Conservation (phyloP, 2,113 vertebrate genomes). For the Labeo catla region DNA sequence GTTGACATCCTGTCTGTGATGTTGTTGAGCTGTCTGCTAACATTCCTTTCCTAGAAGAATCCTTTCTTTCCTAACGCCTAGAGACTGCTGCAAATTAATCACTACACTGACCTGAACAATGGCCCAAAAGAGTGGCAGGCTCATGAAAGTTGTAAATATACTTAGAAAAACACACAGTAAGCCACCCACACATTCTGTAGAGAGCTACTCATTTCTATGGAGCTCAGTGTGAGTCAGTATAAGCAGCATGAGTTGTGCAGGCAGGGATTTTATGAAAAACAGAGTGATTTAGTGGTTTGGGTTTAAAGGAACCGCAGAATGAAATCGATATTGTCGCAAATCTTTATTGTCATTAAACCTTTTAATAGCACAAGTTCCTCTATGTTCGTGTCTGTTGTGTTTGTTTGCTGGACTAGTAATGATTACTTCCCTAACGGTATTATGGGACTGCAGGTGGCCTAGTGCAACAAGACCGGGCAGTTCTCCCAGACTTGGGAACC, state of each 20-base stretch:
- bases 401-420: conserved; percentile 13
- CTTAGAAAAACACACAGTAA: conserved; percentile 12
- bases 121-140: conserved; percentile 32
- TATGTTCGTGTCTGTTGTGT: neutral
- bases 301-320: neutral
- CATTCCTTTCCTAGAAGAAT: conserved; percentile 25
- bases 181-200: conserved; percentile 36
- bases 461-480: conserved; percentile 34
- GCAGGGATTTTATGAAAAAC: conserved; percentile 1
- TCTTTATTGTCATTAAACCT: neutral
- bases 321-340: neutral
- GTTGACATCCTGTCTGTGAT: conserved; percentile 46
- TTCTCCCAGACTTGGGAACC: conserved; percentile 28
- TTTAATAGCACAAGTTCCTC: neutral
- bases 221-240: conserved; percentile 24
- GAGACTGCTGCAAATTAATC: conserved; percentile 30
- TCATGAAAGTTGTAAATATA: conserved; percentile 39
- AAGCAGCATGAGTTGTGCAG: neutral
- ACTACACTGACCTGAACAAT: conserved; percentile 26
- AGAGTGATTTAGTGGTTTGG: neutral
- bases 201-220: conserved; percentile 25
- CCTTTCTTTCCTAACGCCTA: conserved; percentile 41
- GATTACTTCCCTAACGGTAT: conserved; percentile 24
- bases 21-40: conserved; percentile 12
- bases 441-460: conserved; percentile 35